Percentiles rank a stretch among this genome's conserved stretches.
Conservation (phyloP, 2,797 vertebrate genomes). For the Gallirallus australis region DNA sequence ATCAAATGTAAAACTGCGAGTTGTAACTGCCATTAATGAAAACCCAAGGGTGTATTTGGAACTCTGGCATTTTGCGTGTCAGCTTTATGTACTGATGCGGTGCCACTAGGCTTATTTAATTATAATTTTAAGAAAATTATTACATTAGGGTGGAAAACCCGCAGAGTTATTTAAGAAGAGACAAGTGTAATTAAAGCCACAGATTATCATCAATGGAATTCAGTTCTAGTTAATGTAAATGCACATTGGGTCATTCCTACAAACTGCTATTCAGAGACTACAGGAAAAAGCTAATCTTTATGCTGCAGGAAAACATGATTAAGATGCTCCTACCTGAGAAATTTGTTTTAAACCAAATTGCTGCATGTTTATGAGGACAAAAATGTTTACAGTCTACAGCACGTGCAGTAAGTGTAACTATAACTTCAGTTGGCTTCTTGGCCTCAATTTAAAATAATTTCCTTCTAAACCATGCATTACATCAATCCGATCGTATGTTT, state of each 20-base stretch:
- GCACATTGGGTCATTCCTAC: background rate
- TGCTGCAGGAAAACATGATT: constrained; percentile 1
- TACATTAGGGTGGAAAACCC: background rate
- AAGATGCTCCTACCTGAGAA: constrained; percentile 1
- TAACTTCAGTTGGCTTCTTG: constrained; percentile 41
- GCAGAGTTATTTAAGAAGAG: constrained; percentile 1
- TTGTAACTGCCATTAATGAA: background rate
- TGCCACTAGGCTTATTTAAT: constrained; percentile 1
- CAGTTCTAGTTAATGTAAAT: constrained; percentile 50
- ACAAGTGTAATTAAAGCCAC: constrained; percentile 45
- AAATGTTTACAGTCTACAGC: constrained; percentile 15
- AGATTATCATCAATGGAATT: constrained; percentile 33
- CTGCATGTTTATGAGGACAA: background rate
- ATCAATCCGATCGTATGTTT: background rate
- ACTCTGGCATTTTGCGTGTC: background rate
- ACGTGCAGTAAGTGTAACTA: background rate
- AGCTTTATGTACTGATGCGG: constrained; percentile 7
- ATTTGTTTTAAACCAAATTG: constrained; percentile 33
- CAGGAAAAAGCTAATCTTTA: background rate
- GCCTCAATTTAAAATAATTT: constrained; percentile 51
- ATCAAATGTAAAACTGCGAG: background rate
- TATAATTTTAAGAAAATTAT: background rate
- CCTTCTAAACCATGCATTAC: background rate
- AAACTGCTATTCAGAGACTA: background rate
- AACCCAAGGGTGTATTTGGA: background rate